Evolutionary conservation across 92 coral and sea anemone genomes (phyloP).

Genomic region (Plumapathes pennacea): DNA sequence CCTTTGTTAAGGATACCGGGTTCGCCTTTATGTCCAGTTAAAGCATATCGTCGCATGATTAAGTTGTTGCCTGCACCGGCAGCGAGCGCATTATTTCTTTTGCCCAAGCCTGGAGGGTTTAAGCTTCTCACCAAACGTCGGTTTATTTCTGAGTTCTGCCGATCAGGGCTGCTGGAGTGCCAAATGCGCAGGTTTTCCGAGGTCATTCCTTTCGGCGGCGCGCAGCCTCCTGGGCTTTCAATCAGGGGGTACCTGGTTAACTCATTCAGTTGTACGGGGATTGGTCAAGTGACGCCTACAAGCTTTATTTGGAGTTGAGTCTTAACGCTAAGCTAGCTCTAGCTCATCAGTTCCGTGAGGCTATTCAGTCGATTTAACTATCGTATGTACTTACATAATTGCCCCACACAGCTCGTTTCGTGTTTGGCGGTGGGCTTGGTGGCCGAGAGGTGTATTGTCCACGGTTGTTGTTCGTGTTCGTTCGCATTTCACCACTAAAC

Average conservation of each 20-base stretch:
- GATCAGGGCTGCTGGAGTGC: conserved; percentile 1
- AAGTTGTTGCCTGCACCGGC: neutral
- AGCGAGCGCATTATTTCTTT: too few relatives aligned
- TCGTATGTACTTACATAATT: neutral
- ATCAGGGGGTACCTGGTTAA: conserved; percentile 12
- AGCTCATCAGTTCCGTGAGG: neutral
- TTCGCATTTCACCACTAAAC: too few relatives aligned
- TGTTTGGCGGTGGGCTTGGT: conserved; percentile 3
- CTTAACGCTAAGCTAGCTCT: conserved; percentile 8
- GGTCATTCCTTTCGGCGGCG: conserved; percentile 29
- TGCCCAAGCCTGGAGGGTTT: too few relatives aligned
- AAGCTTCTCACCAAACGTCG: too few relatives aligned
- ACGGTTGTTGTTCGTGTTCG: too few relatives aligned
- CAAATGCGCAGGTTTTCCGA: neutral
- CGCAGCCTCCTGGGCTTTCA: conserved; percentile 9
- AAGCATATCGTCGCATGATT: conserved; percentile 2
- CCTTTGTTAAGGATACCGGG: conserved; percentile 11
- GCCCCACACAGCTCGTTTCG: neutral
- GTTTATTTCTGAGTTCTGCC: too few relatives aligned
- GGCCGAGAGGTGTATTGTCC: conserved; percentile 5
- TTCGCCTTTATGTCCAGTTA: conserved; percentile 19
- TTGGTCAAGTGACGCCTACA: conserved; percentile 16
- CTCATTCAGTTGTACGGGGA: conserved; percentile 23
- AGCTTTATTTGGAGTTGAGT: conserved; percentile 13
- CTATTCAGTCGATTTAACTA: neutral